Evolutionary conservation across 2,888 invertebrate species (phyloP), one percentile per base, ranked within the genome.

Genomic region (Ornithoptera alexandrae): DNA sequence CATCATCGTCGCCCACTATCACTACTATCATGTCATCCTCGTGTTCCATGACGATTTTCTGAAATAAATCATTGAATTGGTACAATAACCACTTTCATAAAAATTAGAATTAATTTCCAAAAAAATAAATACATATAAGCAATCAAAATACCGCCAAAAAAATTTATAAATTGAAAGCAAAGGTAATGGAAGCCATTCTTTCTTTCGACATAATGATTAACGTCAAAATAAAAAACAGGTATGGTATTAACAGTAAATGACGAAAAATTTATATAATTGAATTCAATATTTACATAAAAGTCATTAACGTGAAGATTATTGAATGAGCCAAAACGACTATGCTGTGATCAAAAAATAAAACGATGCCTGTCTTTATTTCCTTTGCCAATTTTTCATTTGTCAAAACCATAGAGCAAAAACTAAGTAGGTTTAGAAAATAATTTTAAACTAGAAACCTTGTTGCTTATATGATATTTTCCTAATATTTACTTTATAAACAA

Each of bases 1-100:
- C 70, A 53, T 72, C 67, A 42, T 76, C 76, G 62, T 84, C 80
- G 6, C 76, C 81, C 20, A 83, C 73, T 61, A 85, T 81, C 63
- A 86, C 78, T 68, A 85, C 73, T 73, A 82, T 74, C 74, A 80
- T 78, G 61, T 84, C 84, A 60, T 84, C 84, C 10, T 82, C 81
- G 7, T 76, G 72, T 42, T 80, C 80, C 79, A 81, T 80, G 20
- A 22, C 22, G 63, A 50, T 68, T 63, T 42, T 60, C 65, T 39
- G 61, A 65, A 62, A 68, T 36, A 24, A 36, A 50, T 42, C 68
- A 61, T 67, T 68, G 46, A n/a, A 18, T 2, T 17, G n/a, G 1
- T 18, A 53, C 53, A 17, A 15, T 18, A 1, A 18, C 1, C 17
- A 53, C n/a, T 53, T 17, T 53, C 15, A 17, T 53, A n/a, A 53